Percentiles rank a stretch among this genome's conserved stretches.
Conservation (phyloP, 2,888 invertebrate species). For the Rhagonycha lutea region DNA sequence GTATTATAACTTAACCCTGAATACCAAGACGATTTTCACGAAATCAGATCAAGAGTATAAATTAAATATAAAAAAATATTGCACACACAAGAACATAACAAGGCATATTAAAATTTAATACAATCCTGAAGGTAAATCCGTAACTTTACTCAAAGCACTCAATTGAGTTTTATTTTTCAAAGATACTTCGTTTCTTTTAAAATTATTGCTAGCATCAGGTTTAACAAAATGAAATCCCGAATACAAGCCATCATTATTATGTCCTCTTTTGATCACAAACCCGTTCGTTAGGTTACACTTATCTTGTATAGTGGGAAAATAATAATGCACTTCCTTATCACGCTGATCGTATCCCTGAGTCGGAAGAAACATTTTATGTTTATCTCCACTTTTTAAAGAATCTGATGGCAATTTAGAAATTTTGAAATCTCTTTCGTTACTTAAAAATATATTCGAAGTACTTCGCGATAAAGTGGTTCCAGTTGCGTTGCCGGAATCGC, state of each 20-base stretch:
- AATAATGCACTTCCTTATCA: conserved; percentile 52
- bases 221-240: conserved; percentile 61
- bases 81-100: conserved; percentile 2
- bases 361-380: conserved; percentile 53
- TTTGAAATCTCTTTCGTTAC: conserved; percentile 26
- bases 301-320: conserved; percentile 53
- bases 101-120: conserved; percentile 56
- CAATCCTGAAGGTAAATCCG: conserved; percentile 74
- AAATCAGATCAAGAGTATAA: conserved; percentile 4
- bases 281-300: conserved; percentile 56
- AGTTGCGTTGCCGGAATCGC: conserved; percentile 45
- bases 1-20: not conserved
- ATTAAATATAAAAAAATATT: conserved; percentile 5
- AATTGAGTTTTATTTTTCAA: conserved; percentile 10
- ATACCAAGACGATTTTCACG: conserved; percentile 1
- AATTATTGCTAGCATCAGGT: conserved; percentile 50
- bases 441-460: conserved; percentile 41
- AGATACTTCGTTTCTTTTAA: conserved; percentile 45
- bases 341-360: conserved; percentile 37
- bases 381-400: conserved; percentile 39
- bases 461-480: conserved; percentile 41
- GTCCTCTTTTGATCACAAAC: conserved; percentile 66
- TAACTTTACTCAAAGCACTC: conserved; percentile 63
- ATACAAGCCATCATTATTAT: conserved; percentile 67
- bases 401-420: conserved; percentile 28